Conservation (phyloP, 2,797 vertebrate genomes). For the Esox lucius region DNA sequence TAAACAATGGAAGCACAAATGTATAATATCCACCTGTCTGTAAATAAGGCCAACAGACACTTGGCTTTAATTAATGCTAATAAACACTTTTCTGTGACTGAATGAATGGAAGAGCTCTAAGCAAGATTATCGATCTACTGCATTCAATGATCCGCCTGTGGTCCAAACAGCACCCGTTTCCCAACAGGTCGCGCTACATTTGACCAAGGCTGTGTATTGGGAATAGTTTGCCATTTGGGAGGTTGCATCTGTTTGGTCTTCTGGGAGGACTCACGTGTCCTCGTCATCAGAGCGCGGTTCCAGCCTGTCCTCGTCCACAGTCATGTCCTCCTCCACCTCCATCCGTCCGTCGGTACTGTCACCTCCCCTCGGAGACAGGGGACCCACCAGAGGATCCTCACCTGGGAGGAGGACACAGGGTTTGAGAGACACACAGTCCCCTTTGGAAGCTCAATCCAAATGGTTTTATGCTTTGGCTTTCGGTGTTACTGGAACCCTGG, state of each 20-base stretch:
- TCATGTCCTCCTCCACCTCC: conserved; percentile 27
- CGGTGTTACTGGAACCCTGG: background rate
- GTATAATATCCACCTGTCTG: background rate
- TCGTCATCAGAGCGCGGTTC: conserved; percentile 87
- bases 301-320: conserved; percentile 74
- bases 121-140: background rate
- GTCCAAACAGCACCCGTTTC: background rate
- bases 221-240: background rate
- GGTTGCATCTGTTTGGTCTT: background rate
- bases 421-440: background rate
- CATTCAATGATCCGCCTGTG: background rate
- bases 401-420: conserved; percentile 47
- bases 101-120: background rate
- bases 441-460: background rate
- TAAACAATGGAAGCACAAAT: background rate
- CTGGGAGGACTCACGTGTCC: conserved; percentile 83
- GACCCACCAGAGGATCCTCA: conserved; percentile 72
- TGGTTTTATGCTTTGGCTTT: no score
- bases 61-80: no score
- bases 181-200: no score
- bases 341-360: conserved; percentile 78
- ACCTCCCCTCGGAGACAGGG: conserved; percentile 59
- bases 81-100: background rate
- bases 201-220: background rate
- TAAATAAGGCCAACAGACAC: background rate